Percentiles rank a stretch among this genome's conserved stretches.
Conservation (phyloP, 2,113 vertebrate genomes). For the Probosciger aterrimus region DNA sequence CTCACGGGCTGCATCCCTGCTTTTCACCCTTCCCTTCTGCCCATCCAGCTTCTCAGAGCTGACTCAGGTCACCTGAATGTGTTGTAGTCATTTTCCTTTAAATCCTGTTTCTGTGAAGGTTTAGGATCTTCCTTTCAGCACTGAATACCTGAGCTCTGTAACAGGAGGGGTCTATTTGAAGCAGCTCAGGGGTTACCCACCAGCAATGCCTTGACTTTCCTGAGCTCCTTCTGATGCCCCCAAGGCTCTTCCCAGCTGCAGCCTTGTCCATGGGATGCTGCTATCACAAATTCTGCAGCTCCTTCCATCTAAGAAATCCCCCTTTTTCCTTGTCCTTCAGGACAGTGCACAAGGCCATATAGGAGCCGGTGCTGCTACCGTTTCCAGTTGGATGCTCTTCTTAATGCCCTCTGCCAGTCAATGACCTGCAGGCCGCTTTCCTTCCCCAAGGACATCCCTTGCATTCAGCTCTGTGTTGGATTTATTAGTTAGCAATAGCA, state of each 20-base stretch:
- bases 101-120: background rate
- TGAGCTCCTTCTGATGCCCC: no score
- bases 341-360: rapidly evolving
- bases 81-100: background rate
- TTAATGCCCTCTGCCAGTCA: background rate
- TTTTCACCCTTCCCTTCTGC: background rate
- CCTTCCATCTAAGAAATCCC: background rate
- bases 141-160: background rate
- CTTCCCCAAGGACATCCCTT: background rate
- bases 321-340: background rate
- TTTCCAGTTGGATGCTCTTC: background rate
- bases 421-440: background rate
- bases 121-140: background rate
- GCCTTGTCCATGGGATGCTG: background rate
- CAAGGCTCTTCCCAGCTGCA: background rate
- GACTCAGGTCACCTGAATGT: background rate
- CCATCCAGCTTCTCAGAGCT: rapidly evolving
- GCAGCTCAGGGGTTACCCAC: background rate
- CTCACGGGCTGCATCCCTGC: background rate
- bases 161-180: background rate
- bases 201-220: background rate
- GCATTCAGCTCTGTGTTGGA: background rate
- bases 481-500: background rate
- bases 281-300: background rate
- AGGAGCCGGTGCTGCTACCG: rapidly evolving